Evolutionary conservation across 92 coral and sea anemone genomes (phyloP), one percentile per base, ranked within the genome.

Genomic region (Epizoanthus illoricatus): DNA sequence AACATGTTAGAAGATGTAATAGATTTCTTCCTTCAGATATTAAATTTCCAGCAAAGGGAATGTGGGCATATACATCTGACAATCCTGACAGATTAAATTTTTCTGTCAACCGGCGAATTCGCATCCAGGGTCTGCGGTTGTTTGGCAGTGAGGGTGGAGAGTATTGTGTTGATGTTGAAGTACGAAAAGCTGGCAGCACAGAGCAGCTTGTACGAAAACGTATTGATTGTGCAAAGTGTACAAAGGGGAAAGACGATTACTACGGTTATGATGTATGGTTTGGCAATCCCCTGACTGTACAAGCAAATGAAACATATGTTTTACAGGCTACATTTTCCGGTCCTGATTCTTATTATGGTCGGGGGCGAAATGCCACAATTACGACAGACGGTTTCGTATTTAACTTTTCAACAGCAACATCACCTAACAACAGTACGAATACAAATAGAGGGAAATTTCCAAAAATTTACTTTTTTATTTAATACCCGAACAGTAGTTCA

Each of bases 261-360:
- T 28, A 28, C 33, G 33, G 33, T 28, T 28, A 28, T 28, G 33
- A 28, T 28, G 33, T 28, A 1, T 0, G 1, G 0, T 28, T 28
- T 28, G 33, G 1, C 33, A 28, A 1, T 28, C 33, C 33, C 33
- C 33, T 28, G 33, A 28, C 33, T 28, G 0, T 28, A 28, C 33
- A 28, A 28, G 33, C 33, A 28, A 28, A 28, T 28, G 33, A 1
- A 28, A 28, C 1, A 28, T 28, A 28, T 28, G 0, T 28, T 28
- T 1, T 84, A 74, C 70, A 73, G 64, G 82, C 73, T 36, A 65
- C 65, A 36, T 74, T 84, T 8, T 72, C 63, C 13, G 87, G 87
- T 5, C 69, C 83, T 18, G 43, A 18, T 11, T 75, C 87, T 9
- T 16, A 18, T 2, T 28, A 28, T 28, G 36, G 36, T 28, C 36